phyloP scores from a whole-genome alignment of 2,888 invertebrate genomes.

The Eupsilia transversa region DNA sequence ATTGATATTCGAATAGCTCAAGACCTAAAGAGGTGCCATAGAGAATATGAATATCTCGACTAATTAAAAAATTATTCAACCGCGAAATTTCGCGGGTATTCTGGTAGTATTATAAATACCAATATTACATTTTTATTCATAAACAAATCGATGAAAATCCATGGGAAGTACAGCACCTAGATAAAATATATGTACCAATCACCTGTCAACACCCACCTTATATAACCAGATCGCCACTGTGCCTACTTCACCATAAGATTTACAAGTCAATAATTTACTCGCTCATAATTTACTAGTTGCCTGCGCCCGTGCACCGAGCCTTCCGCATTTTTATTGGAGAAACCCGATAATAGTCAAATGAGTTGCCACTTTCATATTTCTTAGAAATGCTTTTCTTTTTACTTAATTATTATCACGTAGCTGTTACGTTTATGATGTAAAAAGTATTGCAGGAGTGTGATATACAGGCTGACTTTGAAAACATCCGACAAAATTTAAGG shows the following conservation, averaged over 20 bases:
- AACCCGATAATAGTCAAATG: slow-evolving; percentile 61
- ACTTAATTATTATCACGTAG: slow-evolving; percentile 3
- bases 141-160: not conserved
- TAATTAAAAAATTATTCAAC: no score
- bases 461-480: no score
- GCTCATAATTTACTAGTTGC: slow-evolving; percentile 49
- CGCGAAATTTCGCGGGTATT: no score
- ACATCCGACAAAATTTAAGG: no score
- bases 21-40: no score
- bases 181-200: not conserved
- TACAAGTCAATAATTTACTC: slow-evolving; percentile 52
- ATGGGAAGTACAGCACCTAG: not conserved
- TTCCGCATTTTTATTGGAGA: slow-evolving; percentile 67
- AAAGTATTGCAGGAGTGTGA: not conserved
- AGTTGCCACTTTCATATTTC: slow-evolving; percentile 56
- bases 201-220: slow-evolving; percentile 2
- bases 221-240: slow-evolving; percentile 32
- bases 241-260: slow-evolving; percentile 15
- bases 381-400: slow-evolving; percentile 51
- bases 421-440: not conserved
- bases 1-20: no score
- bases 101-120: no score
- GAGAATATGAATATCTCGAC: no score
- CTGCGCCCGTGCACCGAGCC: slow-evolving; percentile 24
- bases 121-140: not conserved